Evolutionary conservation across 2,888 invertebrate genomes (phyloP), one percentile per base, ranked within the genome.

Genomic region (Osmoderma eremita): DNA sequence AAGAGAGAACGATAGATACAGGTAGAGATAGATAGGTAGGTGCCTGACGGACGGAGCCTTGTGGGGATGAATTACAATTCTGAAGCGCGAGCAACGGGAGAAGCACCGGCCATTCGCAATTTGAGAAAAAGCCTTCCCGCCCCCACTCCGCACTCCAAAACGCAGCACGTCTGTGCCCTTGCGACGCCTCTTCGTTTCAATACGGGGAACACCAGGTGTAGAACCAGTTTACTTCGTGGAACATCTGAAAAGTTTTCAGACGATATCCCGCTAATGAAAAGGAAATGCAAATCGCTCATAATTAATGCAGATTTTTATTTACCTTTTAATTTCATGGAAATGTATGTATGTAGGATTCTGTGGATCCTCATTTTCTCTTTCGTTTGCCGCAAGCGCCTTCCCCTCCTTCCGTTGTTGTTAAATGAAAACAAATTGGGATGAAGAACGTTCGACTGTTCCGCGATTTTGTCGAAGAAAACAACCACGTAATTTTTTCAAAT

Each of bases 231-330:
- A 30, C 41, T 49, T 15, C 38, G 18, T 5, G 18, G 20, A 39
- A 20, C 54, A 18, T 54, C 45, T 45, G 58, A 61, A 61, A 61
- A 61, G 15, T 61, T 61, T 56, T 45, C 30, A 30, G 24, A 12
- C 58, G 58, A 45, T 45, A 61, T 61, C 45, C 15, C 20, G 45
- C 30, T 45, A 61, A 61, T 30, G 58, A 61, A 48, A 61, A 61
- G 58, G 36, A 61, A 30, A 61, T 61, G 58, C 58, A 61, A 61
- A 61, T 61, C 30, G 45, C 30, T 61, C 58, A 61, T 61, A 61
- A 61, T 61, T 61, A 61, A 61, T 61, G 58, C 58, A 61, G 58
- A 61, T 61, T 61, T 61, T 61, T 61, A 61, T 61, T 61, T 61
- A 45, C 58, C 45, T 61, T 61, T 61, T 61, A 61, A 61, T 61